These are phyloP conservation scores for Shinisaurus crocodilurus DNA, from an alignment of 2,113 vertebrate genomes.

Conservation along the genomic window DNA sequence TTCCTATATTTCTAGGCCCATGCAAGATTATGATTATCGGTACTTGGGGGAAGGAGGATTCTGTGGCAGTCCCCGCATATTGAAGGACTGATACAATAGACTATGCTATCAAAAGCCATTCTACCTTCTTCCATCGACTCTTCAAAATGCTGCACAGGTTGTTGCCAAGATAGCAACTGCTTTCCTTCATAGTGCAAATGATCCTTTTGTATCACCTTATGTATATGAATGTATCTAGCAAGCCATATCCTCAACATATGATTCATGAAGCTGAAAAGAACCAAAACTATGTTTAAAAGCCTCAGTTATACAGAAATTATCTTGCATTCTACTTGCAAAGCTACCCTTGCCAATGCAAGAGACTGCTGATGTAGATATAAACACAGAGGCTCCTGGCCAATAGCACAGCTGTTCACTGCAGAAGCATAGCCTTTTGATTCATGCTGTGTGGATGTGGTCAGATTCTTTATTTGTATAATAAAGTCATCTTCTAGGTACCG, in stretches of 20 bases:
- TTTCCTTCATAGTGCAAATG: not conserved
- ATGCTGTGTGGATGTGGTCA: not conserved
- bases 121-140: not conserved
- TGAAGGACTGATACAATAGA: not conserved
- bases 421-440: constrained; percentile 18
- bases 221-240: not conserved
- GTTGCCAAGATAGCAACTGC: not conserved
- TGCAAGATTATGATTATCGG: not conserved
- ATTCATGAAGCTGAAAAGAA: not conserved
- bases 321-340: not conserved
- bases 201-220: not conserved
- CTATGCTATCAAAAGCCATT: not conserved
- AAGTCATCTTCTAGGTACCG: constrained; percentile 11
- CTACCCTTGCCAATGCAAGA: constrained; percentile 1
- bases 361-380: constrained; percentile 9
- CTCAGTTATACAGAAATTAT: not conserved
- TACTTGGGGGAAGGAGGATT: not conserved
- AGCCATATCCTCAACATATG: not conserved
- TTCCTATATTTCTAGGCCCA: not conserved
- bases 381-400: constrained; percentile 10
- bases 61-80: not conserved
- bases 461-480: constrained; percentile 16
- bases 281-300: constrained; percentile 1
- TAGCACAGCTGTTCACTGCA: constrained; percentile 23
- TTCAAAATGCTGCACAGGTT: not conserved